Evolutionary conservation across 2,888 invertebrate species (phyloP).

Genomic region (Drosophila melanosoma): DNA sequence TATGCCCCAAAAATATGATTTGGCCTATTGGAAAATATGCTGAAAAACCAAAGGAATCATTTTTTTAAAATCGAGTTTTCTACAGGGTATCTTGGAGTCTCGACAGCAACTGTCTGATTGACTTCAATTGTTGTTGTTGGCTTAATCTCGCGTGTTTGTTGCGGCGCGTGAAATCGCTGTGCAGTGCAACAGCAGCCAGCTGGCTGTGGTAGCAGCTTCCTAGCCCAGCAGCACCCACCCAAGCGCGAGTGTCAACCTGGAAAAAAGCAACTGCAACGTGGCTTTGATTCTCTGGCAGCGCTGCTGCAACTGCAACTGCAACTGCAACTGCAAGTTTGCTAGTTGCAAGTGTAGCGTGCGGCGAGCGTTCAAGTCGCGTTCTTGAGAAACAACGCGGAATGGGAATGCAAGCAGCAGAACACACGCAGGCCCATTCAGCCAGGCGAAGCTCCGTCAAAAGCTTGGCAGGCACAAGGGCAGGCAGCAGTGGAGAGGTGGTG

Average conservation of each 20-base stretch:
- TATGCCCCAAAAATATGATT: not conserved
- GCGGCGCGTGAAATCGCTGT: conserved; percentile 69
- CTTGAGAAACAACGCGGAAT: conserved; percentile 66
- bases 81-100: not conserved
- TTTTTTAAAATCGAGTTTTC: not conserved
- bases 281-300: conserved; percentile 29
- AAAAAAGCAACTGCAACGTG: conserved; percentile 29
- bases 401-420: conserved; percentile 77
- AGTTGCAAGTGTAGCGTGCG: conserved; percentile 50
- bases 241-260: conserved; percentile 71
- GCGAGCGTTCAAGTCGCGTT: conserved; percentile 59
- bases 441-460: conserved; percentile 42
- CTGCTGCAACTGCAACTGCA: conserved; percentile 16
- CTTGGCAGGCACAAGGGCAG: not conserved
- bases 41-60: not conserved
- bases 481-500: not conserved
- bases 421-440: conserved; percentile 74
- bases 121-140: conserved; percentile 31
- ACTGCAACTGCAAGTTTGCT: conserved; percentile 8
- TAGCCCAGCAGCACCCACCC: conserved; percentile 62
- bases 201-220: conserved; percentile 39
- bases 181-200: conserved; percentile 25
- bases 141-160: conserved; percentile 69
- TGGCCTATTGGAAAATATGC: not conserved
- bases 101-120: conserved; percentile 3